Base-by-base conservation (phyloP, 92 coral and sea anemone genomes). In the Porites divaricata region DNA sequence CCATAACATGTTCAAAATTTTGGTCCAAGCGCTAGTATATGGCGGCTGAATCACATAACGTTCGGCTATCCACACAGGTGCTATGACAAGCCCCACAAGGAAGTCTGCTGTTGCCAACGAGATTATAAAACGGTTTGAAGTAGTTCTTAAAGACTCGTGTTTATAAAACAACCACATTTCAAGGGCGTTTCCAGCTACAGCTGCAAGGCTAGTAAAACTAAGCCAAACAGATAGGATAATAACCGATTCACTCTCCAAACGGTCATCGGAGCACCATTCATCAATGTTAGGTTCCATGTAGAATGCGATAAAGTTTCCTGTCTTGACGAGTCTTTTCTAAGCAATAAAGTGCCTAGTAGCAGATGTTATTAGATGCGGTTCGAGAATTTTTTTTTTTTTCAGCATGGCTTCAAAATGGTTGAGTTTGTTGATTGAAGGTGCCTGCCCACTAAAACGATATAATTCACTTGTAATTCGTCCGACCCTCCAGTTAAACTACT, bases 101-200 rank as follows among this genome's bases (percentile, higher is more conserved):
- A 86, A 61, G 75, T 86, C 90, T 2, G 90, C 80, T 1, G 74
- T 45, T 12, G 86, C 77, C 58, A 72, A 49, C 49, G 85, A 78
- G 35, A 68, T 80, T 41, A 86, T 68, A 59, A 80, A 51, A 9
- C 76, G 81, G 67, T 87, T 87, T 4, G 90, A 80, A 59, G 61
- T 63, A 16, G 70, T 86, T 75, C 86, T 48, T 21, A 79, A 53
- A 45, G 89, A 41, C 57, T 78, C 61, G 56, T 28, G 61, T 63
- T 61, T 61, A 70, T 76, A 76, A 56, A 76, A 26, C 28, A 76
- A 41, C 81, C 70, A 76, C 70, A 76, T 4, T 8, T 59, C 81
- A 62, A 76, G 26, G 19, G 81, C 56, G 62, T 76, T 76, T 76
- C 81, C 81, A 26, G 63, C 23, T 19, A 76, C 69, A 28, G 81